These are phyloP conservation scores for Mesochorus sp. DNA, from an alignment of 2,888 invertebrate genomes.

Conservation along the genomic window DNA sequence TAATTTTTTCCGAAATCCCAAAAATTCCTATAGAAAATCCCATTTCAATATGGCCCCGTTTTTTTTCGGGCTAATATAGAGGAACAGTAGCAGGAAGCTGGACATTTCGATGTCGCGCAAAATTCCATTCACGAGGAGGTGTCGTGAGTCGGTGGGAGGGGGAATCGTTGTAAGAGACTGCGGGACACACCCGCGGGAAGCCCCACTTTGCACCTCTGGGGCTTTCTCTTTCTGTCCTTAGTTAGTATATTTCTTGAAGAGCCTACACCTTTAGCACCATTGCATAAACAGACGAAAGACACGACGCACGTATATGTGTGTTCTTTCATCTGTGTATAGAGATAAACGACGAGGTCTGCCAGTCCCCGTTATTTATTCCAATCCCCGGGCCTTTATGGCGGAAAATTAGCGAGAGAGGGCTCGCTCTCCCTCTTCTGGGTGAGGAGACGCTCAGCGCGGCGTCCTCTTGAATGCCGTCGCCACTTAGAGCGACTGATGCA, in stretches of 20 bases:
- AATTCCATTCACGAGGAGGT: slow-evolving; percentile 71
- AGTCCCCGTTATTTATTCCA: slow-evolving; percentile 76
- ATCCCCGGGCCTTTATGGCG: slow-evolving; percentile 77
- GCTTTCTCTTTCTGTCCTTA: background rate
- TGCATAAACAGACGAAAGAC: background rate
- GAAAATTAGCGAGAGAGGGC: slow-evolving; percentile 78
- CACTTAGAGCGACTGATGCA: slow-evolving; percentile 77
- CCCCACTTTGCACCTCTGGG: slow-evolving; percentile 75
- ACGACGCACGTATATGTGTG: no score
- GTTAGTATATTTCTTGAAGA: background rate
- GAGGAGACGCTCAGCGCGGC: slow-evolving; percentile 27
- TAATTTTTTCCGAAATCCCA: no score
- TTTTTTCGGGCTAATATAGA: no score
- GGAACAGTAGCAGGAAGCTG: slow-evolving; percentile 10
- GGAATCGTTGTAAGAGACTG: slow-evolving; percentile 27
- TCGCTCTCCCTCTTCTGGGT: background rate
- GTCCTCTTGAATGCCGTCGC: slow-evolving; percentile 71
- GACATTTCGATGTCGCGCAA: slow-evolving; percentile 62
- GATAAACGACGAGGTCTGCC: slow-evolving; percentile 47
- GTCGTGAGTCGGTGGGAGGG: background rate
- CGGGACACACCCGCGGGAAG: slow-evolving; percentile 59
- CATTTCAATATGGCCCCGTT: no score
- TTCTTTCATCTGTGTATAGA: slow-evolving; percentile 17
- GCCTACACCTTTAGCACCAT: background rate
- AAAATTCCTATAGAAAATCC: no score